Percentiles rank a stretch among this genome's conserved stretches.
phyloP scores from a whole-genome alignment of 2,888 invertebrate genomes.

The Plagiodera versicolora region DNA sequence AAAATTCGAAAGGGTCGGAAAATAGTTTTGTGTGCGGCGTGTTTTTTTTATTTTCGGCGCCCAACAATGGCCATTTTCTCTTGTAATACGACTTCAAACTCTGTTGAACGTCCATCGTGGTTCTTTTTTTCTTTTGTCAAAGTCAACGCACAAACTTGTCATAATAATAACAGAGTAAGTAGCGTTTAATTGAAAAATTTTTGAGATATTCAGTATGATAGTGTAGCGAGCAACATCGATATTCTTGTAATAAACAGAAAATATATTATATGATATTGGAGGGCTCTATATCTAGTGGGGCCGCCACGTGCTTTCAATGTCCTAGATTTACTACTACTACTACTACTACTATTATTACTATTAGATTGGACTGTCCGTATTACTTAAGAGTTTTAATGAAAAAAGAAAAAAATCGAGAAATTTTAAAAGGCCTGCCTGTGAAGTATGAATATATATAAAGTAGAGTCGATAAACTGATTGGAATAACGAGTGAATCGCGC shows the following conservation, averaged over 20 bases:
- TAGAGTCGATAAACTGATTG: conserved; percentile 44
- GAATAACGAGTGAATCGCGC: conserved; percentile 8
- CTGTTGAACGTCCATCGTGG: too few relatives aligned
- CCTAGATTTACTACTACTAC: conserved; percentile 51
- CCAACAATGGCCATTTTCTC: neutral
- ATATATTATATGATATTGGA: conserved; percentile 46
- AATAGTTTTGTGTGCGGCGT: conserved; percentile 4
- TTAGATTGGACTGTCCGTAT: conserved; percentile 57
- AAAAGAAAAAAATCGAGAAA: conserved; percentile 56
- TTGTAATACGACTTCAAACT: neutral
- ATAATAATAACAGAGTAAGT: conserved; percentile 40
- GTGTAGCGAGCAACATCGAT: conserved; percentile 54
- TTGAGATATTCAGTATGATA: conserved; percentile 46
- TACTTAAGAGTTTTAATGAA: conserved; percentile 54
- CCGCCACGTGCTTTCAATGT: conserved; percentile 57
- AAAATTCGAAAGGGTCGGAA: neutral
- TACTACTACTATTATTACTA: conserved; percentile 51
- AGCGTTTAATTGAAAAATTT: conserved; percentile 48
- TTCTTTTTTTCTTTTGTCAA: conserved; percentile 37
- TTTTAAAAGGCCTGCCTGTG: conserved; percentile 57
- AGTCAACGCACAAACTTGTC: conserved; percentile 54
- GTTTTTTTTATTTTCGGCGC: neutral
- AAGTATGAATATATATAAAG: conserved; percentile 52
- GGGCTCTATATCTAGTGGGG: conserved; percentile 40
- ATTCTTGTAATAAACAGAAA: conserved; percentile 47